These are phyloP conservation scores for Coregonus ussuriensis DNA, from an alignment of 2,797 vertebrate genomes.

Conservation along the genomic window DNA sequence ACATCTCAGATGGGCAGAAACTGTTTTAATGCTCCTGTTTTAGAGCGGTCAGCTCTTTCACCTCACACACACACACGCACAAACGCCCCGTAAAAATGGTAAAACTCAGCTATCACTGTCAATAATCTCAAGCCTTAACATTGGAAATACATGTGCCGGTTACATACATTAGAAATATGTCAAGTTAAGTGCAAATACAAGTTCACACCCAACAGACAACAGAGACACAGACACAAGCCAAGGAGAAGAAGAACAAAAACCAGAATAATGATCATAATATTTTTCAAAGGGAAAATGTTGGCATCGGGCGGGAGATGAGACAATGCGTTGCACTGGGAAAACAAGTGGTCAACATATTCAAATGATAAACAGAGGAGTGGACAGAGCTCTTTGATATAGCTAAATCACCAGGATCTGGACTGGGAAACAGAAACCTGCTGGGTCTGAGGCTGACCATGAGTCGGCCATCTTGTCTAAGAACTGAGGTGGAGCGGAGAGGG, in stretches of 20 bases:
- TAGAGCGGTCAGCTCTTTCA: constrained; percentile 69
- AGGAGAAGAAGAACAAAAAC: constrained; percentile 26
- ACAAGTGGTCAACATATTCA: constrained; percentile 27
- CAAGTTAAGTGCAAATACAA: constrained; percentile 2
- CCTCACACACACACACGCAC: constrained; percentile 32
- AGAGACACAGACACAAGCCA: constrained; percentile 56
- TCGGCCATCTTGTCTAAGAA: background rate
- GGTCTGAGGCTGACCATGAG: background rate
- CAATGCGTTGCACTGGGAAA: constrained; percentile 47
- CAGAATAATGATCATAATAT: constrained; percentile 7
- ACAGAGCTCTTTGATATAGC: too few relatives aligned
- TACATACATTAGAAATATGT: background rate
- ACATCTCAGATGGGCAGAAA: constrained; percentile 60
- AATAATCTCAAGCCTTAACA: background rate
- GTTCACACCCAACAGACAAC: constrained; percentile 46
- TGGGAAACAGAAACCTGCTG: background rate
- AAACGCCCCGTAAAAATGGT: background rate
- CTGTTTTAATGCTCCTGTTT: constrained; percentile 44
- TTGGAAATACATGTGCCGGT: background rate
- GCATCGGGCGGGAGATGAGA: constrained; percentile 25
- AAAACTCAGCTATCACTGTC: too few relatives aligned
- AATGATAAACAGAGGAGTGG: background rate
- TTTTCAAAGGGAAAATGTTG: constrained; percentile 31
- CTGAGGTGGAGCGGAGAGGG: constrained; percentile 17
- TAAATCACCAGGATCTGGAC: background rate